A percentile compares a stretch with the other conserved stretches of the same genome.
These are phyloP conservation scores for Montipora capricornis DNA, from an alignment of 64 coral and sea anemone species.

Conservation along the genomic window DNA sequence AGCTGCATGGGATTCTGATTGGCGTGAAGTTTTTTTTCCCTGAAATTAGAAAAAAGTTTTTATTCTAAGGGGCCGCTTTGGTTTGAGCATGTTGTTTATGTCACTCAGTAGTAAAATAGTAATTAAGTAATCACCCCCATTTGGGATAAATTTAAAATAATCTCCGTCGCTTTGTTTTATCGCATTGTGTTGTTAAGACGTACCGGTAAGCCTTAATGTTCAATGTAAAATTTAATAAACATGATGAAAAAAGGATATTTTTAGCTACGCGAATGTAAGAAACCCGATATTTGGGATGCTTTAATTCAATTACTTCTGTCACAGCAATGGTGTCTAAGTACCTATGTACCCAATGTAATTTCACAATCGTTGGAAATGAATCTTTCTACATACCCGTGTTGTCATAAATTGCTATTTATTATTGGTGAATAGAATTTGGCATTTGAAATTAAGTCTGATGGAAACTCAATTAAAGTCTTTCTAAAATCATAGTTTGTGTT, in stretches of 20 bases:
- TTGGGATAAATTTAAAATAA: too few relatives aligned
- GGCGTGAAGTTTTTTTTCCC: too few relatives aligned
- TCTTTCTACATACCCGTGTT: neutral
- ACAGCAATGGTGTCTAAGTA: neutral
- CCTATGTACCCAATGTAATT: neutral
- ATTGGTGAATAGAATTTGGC: neutral
- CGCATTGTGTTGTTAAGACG: too few relatives aligned
- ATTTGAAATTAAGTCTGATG: neutral
- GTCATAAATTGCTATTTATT: constrained; percentile 10
- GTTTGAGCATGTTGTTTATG: too few relatives aligned
- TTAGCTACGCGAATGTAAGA: neutral
- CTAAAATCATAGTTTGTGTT: neutral
- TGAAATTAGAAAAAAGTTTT: too few relatives aligned
- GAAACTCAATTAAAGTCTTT: neutral
- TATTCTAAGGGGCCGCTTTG: too few relatives aligned
- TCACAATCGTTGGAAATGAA: neutral
- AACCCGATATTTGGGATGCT: neutral
- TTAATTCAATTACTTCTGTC: neutral
- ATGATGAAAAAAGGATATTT: neutral
- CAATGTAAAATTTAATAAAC: neutral
- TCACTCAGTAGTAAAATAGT: too few relatives aligned
- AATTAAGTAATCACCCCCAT: too few relatives aligned
- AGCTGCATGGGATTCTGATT: too few relatives aligned
- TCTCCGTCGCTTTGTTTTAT: too few relatives aligned
- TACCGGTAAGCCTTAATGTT: neutral